A percentile compares a stretch with the other conserved stretches of the same genome.
These are phyloP conservation scores for Myopa tessellatipennis DNA, from an alignment of 2,888 invertebrate genomes.

Conservation along the genomic window DNA sequence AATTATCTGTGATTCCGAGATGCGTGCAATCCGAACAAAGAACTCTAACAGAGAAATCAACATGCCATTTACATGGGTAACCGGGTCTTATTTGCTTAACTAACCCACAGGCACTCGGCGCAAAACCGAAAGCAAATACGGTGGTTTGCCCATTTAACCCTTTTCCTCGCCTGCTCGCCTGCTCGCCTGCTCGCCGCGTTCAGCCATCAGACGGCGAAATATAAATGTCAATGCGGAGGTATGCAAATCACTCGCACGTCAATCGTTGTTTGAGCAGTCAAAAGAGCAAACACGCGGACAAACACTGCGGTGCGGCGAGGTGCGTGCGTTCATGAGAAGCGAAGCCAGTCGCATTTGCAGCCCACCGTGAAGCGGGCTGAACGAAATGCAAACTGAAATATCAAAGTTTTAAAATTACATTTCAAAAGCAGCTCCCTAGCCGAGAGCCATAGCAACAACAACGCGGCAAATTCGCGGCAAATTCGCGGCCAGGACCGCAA, in stretches of 20 bases:
- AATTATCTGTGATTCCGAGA: too few species aligned
- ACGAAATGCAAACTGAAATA: slow-evolving; percentile 31
- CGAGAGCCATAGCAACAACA: background rate
- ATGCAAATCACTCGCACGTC: slow-evolving; percentile 3
- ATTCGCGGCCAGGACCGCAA: background rate
- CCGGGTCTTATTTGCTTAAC: too few species aligned
- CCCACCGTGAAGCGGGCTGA: background rate
- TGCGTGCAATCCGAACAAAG: too few species aligned
- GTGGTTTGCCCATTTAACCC: too few species aligned
- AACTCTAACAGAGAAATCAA: too few species aligned
- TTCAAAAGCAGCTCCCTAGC: slow-evolving; percentile 28
- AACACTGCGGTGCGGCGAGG: background rate
- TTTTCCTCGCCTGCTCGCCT: too few species aligned
- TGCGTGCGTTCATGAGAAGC: background rate
- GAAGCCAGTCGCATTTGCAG: background rate
- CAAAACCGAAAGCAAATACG: too few species aligned
- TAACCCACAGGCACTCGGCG: too few species aligned
- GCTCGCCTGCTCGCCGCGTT: too few species aligned
- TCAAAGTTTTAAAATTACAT: slow-evolving; percentile 32
- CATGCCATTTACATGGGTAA: too few species aligned
- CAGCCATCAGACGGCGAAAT: background rate
- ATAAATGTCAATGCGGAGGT: slow-evolving; percentile 3
- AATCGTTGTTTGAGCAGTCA: background rate
- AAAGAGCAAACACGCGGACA: background rate
- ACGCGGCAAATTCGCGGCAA: too few species aligned